Percentiles rank a stretch among this genome's conserved stretches.
Conservation (phyloP, 2,113 vertebrate species). For the Tricholaema leucomelas region DNA sequence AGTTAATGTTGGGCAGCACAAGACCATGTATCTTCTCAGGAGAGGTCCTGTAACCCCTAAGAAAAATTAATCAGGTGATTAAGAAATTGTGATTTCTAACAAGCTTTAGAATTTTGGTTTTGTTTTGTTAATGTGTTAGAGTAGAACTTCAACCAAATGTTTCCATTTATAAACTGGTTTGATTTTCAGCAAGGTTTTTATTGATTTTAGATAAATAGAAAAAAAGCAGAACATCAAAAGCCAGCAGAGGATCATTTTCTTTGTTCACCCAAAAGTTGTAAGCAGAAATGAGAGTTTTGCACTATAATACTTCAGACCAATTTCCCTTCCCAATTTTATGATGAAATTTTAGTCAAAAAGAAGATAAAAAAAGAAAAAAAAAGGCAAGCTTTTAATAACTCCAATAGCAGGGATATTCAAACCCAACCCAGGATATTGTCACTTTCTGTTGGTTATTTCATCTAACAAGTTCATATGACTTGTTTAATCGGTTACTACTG, state of each 20-base stretch:
- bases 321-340: background rate
- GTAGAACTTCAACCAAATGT: background rate
- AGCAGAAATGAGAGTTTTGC: background rate
- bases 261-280: background rate
- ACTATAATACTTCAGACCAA: background rate
- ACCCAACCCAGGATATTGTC: background rate
- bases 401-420: background rate
- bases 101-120: background rate
- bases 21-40: background rate
- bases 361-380: background rate
- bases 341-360: background rate
- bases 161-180: background rate
- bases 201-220: background rate
- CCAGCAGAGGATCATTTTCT: background rate
- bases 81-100: background rate
- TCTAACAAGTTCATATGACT: background rate
- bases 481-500: background rate
- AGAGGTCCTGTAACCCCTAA: background rate
- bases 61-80: background rate
- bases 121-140: background rate
- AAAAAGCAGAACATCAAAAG: background rate
- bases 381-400: background rate
- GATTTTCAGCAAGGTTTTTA: background rate
- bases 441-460: background rate
- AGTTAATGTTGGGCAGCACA: background rate